Conservation (phyloP, 2,888 invertebrate genomes). For the Lordiphosa fenestrarum region DNA sequence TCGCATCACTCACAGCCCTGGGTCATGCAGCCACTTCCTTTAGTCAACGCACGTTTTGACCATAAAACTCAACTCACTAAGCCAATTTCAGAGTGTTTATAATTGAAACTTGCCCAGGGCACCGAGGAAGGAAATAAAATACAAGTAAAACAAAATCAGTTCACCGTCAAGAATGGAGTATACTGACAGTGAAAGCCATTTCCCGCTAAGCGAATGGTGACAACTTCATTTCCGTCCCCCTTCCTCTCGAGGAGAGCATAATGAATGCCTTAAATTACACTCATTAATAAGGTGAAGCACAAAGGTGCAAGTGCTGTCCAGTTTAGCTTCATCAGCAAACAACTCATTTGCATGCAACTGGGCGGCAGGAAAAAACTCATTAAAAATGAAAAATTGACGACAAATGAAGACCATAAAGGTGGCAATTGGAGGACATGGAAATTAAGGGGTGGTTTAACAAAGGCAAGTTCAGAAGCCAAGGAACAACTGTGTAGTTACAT, state of each 20-base stretch:
- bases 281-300: slow-evolving; percentile 34
- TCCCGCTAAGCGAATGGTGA: slow-evolving; percentile 44
- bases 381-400: slow-evolving; percentile 37
- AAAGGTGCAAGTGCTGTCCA: slow-evolving; percentile 15
- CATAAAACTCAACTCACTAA: slow-evolving; percentile 39
- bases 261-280: slow-evolving; percentile 29
- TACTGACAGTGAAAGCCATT: slow-evolving; percentile 11
- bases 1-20: too few relatives aligned
- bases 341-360: slow-evolving; percentile 37
- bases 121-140: slow-evolving; percentile 7
- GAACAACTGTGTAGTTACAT: too few relatives aligned
- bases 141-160: slow-evolving; percentile 5
- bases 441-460: not conserved
- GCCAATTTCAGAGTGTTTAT: slow-evolving; percentile 50
- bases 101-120: slow-evolving; percentile 34
- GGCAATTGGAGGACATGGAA: slow-evolving; percentile 12
- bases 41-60: slow-evolving; percentile 23
- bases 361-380: slow-evolving; percentile 26
- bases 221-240: slow-evolving; percentile 50
- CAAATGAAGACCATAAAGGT: slow-evolving; percentile 27
- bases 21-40: too few relatives aligned
- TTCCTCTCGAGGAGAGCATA: slow-evolving; percentile 2
- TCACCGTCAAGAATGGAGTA: not conserved
- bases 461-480: too few relatives aligned
- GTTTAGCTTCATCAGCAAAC: slow-evolving; percentile 2